These are phyloP conservation scores for Micrastur ruficollis DNA, from an alignment of 2,797 vertebrate genomes.

Conservation along the genomic window DNA sequence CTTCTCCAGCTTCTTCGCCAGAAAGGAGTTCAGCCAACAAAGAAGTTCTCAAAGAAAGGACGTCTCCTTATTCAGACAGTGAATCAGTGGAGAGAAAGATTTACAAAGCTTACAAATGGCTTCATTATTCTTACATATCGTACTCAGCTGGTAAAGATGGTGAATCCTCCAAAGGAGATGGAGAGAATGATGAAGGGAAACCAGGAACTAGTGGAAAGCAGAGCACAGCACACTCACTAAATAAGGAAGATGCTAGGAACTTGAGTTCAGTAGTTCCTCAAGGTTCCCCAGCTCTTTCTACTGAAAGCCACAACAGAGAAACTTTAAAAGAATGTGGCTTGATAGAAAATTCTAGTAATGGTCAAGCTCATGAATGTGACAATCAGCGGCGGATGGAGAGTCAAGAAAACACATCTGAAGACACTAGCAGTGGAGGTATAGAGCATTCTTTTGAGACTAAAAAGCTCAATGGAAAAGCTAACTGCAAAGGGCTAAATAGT, in stretches of 20 bases:
- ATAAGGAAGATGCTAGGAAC: conserved; percentile 57
- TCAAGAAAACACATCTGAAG: conserved; percentile 71
- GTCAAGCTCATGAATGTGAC: conserved; percentile 58
- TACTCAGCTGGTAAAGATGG: conserved; percentile 78
- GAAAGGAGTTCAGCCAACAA: conserved; percentile 69
- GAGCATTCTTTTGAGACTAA: conserved; percentile 77
- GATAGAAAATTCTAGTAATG: conserved; percentile 63
- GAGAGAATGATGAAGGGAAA: conserved; percentile 74
- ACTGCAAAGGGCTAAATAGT: conserved; percentile 71
- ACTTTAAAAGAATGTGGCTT: conserved; percentile 63
- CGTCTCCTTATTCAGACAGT: conserved; percentile 73
- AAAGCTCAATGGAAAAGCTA: conserved; percentile 80
- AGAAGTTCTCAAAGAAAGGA: conserved; percentile 70
- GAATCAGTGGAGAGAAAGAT: conserved; percentile 82
- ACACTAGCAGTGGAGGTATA: conserved; percentile 42
- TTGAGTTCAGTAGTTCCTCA: conserved; percentile 15
- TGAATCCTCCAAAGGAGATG: conserved; percentile 69
- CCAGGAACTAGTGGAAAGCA: conserved; percentile 76
- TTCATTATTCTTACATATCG: conserved; percentile 81
- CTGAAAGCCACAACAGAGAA: conserved; percentile 66
- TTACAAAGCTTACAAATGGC: conserved; percentile 83
- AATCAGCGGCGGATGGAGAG: conserved; percentile 57
- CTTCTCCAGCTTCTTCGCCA: conserved; percentile 80
- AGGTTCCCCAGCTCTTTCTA: conserved; percentile 49
- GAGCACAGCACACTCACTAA: conserved; percentile 21